Evolutionary conservation across 2,113 vertebrate genomes (phyloP), one percentile per base, ranked within the genome.

Genomic region (Sinocyclocheilus anophthalmus): DNA sequence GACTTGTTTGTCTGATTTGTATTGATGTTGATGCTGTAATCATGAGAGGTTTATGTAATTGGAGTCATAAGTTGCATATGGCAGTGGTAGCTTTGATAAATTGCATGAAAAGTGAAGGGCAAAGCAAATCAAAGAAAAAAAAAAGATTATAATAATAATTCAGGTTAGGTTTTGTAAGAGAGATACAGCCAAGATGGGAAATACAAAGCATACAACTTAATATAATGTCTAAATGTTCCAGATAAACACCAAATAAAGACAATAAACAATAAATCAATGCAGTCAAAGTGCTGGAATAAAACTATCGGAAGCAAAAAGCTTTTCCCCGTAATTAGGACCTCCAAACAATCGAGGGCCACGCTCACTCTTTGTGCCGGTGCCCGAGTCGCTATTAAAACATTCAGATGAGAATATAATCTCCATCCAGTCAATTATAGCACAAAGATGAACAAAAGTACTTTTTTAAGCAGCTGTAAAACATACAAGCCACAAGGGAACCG

Each of bases 351-450:
- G 22, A 84, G 55, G n/a, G 22, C 8, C n/a, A 33, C 0, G 42
- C 63, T 73, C 45, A 65, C 6, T 70, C 37, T 22, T 30, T 59
- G 39, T 87, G 53, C 12, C 9, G 30, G 37, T 37, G 22, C 67
- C 65, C 33, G 39, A 57, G n/a, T 73, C 42, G 39, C 63, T 61
- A 67, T 79, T 88, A 86, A 83, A 86, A 84, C 77, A 86, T 77
- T 76, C 73, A 78, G 75, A 90, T 76, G 76, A 86, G 76, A 81
- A 88, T 81, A 85, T 87, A 86, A 92, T 91, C 86, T 91, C 85
- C 53, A 83, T 86, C 65, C 65, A 87, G 88, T 88, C 90, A 91
- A 93, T 93, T 90, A 91, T 88, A 88, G 84, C 81, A 50, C 86
- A 89, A 85, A 90, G 80, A 89, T 85, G 37, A 90, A 89, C 86